Base-by-base conservation (phyloP, 2,888 invertebrate genomes). In the Tetragonisca angustula region DNA sequence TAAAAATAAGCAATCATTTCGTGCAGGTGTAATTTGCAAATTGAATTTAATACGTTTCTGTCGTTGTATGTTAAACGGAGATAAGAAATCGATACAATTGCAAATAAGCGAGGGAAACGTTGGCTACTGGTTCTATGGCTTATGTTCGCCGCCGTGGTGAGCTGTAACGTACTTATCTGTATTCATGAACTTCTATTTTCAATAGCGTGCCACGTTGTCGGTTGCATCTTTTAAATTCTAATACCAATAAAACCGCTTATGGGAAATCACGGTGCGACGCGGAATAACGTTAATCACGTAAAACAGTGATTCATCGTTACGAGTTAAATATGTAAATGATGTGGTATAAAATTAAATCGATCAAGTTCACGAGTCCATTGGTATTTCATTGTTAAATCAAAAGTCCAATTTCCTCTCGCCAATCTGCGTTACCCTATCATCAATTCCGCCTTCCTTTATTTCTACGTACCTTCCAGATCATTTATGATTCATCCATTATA, bases 161-260 rank as follows among this genome's bases (percentile, higher is more conserved):
- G 65, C 64, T 32, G 67, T 49, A 64, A 65, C 65, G 50, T 61
- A 79, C 76, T 80, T 80, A 81, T 72, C 80, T 72, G 50, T 71
- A 81, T 81, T 81, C 81, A 72, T 72, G 81, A 79, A 79, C 81
- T 67, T 54, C 43, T 52, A 61, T 67, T 79, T 80, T 67, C 80
- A 71, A 81, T 81, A 71, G 71, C 61, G 43, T 61, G 27, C 65
- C 71, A 52, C 43, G 71, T 79, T 70, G 69, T 50, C 21, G 19
- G 79, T 50, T 11, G 80, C 71, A 52, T 79, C 81, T 52, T 74
- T 75, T 74, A 74, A 74, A 70, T 82, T 56, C 67, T 70, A 62
- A 81, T 81, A 67, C 52, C 65, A 43, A 59, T 43, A 52, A 54
- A 67, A 67, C 27, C 36, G n/a, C 71, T 49, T 36, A 64, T 19